Evolutionary conservation across 2,888 invertebrate species (phyloP), one percentile per base, ranked within the genome.

Genomic region (Macrophya annulata): DNA sequence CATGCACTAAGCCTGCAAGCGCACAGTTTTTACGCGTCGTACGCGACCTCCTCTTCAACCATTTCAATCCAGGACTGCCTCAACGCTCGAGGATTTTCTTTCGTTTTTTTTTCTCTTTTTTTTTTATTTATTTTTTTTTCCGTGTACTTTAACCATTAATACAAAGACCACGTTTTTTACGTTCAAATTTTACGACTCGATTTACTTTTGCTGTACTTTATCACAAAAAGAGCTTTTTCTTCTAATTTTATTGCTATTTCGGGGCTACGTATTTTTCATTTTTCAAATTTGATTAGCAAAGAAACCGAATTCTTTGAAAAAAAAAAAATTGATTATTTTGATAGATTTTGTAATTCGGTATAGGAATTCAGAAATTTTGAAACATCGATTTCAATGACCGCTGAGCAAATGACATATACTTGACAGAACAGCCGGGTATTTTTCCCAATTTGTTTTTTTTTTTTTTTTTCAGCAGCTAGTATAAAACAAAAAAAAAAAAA

Each of bases 41-140:
- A 68, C 68, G n/a, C n/a, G 74, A 74, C 45, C 40, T 51, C 1
- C 77, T 37, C 77, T 77, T 55, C 51, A 51, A 31, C 48, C 48
- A 77, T 77, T 77, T 77, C 37, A 77, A 77, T 77, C 37, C 77
- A 25, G 51, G 55, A 55, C 74, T 21, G 74, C 74, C 74, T 45
- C 43, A 45, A 45, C 31, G 74, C 21, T 74, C 5, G 15, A 37
- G 68, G 25, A 68, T 68, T 25, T 12, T 62, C 10, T 25, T 68
- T 37, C 9, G 9, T 3, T 62, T 25, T 59, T 9, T 21, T 59
- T 62, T 12, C 2, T 25, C 51, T 21, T 21, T 71, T 71, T 17
- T 40, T n/a, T 17, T 9, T 71, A 17, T 37, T 9, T 6, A 40
- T 71, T 40, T 43, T 0, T 8, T 40, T 15, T 10, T 5, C 15